Percentiles rank a stretch among this genome's conserved stretches.
Evolutionary conservation across 1,140 invertebrate species (phyloP).

Genomic region (Anthonomus grandis): DNA sequence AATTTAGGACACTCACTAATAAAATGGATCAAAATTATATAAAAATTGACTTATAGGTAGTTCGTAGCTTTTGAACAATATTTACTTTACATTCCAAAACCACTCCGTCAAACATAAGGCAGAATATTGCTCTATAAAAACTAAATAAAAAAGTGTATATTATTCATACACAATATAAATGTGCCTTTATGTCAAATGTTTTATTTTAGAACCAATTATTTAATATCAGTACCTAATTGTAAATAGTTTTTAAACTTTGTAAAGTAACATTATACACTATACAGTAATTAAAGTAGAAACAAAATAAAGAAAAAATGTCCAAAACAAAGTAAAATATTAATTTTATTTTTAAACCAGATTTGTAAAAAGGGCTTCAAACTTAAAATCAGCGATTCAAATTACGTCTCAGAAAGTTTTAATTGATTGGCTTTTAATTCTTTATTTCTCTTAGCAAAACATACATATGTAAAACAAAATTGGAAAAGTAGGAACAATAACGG

Average conservation of each 20-base stretch:
- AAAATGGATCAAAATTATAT: neutral
- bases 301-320: no score
- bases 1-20: neutral
- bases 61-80: neutral
- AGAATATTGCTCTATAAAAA: neutral
- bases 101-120: neutral
- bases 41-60: neutral
- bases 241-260: slow-evolving; percentile 22
- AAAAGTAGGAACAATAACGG: no score
- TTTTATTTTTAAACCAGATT: no score
- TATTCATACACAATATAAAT: slow-evolving; percentile 13
- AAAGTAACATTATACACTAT: slow-evolving; percentile 11
- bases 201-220: neutral
- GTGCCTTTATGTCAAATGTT: slow-evolving; percentile 23
- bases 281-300: slow-evolving; percentile 11
- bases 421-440: no score
- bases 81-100: neutral
- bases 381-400: no score
- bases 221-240: slow-evolving; percentile 2
- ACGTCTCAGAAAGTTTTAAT: no score
- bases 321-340: no score
- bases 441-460: no score
- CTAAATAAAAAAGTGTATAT: slow-evolving; percentile 8
- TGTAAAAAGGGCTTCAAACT: no score
- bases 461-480: no score